Percentiles rank a stretch among this genome's conserved stretches.
Evolutionary conservation across 2,888 invertebrate species (phyloP).

Genomic region (Orchesellides sinensis): DNA sequence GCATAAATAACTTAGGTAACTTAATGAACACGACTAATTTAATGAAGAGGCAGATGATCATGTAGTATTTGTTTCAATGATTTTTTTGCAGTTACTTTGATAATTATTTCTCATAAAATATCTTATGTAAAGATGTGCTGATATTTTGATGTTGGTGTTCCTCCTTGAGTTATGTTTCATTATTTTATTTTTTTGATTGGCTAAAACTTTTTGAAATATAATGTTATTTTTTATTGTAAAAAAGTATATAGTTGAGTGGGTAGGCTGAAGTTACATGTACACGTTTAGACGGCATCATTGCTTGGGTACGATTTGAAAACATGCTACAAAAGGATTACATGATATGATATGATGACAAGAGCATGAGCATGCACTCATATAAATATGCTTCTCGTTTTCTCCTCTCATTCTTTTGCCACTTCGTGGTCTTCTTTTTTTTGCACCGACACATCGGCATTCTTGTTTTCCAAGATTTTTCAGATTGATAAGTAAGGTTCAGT

Average conservation of each 20-base stretch:
- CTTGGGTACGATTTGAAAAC: conserved; percentile 38
- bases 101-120: conserved; percentile 8
- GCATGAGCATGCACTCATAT: conserved; percentile 59
- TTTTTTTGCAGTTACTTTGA: neutral
- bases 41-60: too few species aligned
- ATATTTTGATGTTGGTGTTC: neutral
- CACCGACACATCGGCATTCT: conserved; percentile 66
- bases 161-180: neutral
- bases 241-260: conserved; percentile 51
- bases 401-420: conserved; percentile 37
- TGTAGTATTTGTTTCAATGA: too few species aligned
- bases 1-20: too few species aligned
- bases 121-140: neutral
- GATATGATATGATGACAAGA: conserved; percentile 64
- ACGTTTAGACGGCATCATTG: conserved; percentile 10
- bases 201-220: conserved; percentile 34
- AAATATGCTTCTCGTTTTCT: conserved; percentile 57
- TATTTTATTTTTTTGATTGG: conserved; percentile 14
- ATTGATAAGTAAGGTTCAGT: conserved; percentile 66
- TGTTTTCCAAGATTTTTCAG: conserved; percentile 67
- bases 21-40: too few species aligned
- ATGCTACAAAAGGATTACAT: conserved; percentile 57
- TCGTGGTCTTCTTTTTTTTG: conserved; percentile 36
- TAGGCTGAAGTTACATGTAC: conserved; percentile 16
- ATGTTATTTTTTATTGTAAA: conserved; percentile 56